Evolutionary conservation across 2,888 invertebrate species (phyloP), one percentile per base, ranked within the genome.

Genomic region (Aspidiotus destructor): DNA sequence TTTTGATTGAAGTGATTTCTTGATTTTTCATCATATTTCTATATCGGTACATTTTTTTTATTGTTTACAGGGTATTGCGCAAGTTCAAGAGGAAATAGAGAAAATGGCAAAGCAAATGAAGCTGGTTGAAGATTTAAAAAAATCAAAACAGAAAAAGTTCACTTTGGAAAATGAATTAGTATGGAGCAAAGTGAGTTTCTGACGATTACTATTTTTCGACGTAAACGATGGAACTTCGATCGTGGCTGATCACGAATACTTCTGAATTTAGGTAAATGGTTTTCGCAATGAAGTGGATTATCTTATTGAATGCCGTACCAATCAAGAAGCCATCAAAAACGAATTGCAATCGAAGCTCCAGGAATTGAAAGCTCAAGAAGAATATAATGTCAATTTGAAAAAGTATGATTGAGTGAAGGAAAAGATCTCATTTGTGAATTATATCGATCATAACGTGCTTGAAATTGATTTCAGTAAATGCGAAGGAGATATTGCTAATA

Each of bases 81-180:
- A 81, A 73, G 76, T 77, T 73, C 79, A 73, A 68, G 78, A 79
- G 44, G 80, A 81, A 70, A 76, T 84, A 57, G 78, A 77, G 40
- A 80, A 80, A 72, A 74, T 85, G 65, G 79, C 81, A 73, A 80
- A 80, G 2, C 81, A 83, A 73, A 80, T 82, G 7, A 78, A 80
- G 73, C 79, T 81, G 62, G 58, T 28, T 10, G 44, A 65, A 28
- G 17, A 58, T 75, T 85, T 53, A 79, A 81, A 82, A 69, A 78
- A 81, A 61, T 78, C 81, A 13, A 80, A 81, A 69, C 75, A 77
- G 5, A 78, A 81, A 71, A 77, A 81, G 58, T 76, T 77, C 57
- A 72, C 75, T 0, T 74, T 85, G 8, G 80, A 84, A 72, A 79
- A 81, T 71, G 86, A 87, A 75, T 79, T 83, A 70, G 80, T 81